Evolutionary conservation across 2,888 invertebrate genomes (phyloP).

Genomic region (Rhingia campestris): DNA sequence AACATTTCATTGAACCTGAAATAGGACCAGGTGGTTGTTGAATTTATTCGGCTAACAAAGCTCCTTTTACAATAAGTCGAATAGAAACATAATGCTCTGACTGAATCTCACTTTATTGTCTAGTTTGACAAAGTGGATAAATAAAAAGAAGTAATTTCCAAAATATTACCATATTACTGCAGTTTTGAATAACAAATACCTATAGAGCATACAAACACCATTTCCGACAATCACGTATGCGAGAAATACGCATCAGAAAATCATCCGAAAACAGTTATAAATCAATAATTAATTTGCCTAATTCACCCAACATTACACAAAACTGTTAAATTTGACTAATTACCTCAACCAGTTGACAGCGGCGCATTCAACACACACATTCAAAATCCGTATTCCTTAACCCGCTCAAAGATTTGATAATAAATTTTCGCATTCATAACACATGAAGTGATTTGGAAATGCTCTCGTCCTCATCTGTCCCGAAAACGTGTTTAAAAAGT

Average conservation of each 20-base stretch:
- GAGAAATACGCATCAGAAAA: neutral
- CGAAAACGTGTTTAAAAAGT: constrained; percentile 44
- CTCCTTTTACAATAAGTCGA: too few relatives aligned
- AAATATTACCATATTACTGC: too few relatives aligned
- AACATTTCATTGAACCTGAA: too few relatives aligned
- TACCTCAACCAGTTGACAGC: constrained; percentile 55
- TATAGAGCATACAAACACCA: too few relatives aligned
- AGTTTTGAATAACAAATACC: too few relatives aligned
- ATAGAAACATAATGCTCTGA: too few relatives aligned
- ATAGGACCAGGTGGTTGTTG: too few relatives aligned
- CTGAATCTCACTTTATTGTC: too few relatives aligned
- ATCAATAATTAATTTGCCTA: constrained; percentile 68
- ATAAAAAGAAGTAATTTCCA: too few relatives aligned
- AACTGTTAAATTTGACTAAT: constrained; percentile 64
- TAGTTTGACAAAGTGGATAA: too few relatives aligned
- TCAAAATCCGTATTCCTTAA: too few relatives aligned
- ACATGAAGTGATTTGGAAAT: constrained; percentile 66
- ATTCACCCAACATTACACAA: constrained; percentile 46
- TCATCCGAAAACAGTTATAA: constrained; percentile 29
- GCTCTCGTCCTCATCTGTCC: constrained; percentile 8
- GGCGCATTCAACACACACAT: constrained; percentile 33
- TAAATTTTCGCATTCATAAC: constrained; percentile 74
- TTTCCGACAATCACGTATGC: neutral
- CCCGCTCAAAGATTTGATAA: constrained; percentile 35
- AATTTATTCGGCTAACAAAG: too few relatives aligned